Conservation (phyloP, 1,140 invertebrate genomes). For the Ladona fulva region DNA sequence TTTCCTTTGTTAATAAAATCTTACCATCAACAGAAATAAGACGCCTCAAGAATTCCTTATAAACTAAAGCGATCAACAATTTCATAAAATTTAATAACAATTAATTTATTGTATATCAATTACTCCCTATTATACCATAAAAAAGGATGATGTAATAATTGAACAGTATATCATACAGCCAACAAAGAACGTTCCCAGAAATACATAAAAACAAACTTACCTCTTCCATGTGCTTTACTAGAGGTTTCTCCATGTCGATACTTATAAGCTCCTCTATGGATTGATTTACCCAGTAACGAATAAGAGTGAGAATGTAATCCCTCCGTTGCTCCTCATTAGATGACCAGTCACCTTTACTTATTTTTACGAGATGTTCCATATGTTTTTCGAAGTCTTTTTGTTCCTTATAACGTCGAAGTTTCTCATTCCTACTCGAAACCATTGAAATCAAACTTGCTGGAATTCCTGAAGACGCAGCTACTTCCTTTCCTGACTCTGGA, state of each 20-base stretch:
- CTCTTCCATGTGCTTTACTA: slow-evolving; percentile 61
- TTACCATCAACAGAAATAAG: no score
- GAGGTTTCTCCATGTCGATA: slow-evolving; percentile 58
- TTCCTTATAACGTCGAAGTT: slow-evolving; percentile 71
- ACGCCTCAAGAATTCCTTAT: no score
- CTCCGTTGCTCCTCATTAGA: slow-evolving; percentile 70
- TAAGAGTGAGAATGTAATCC: slow-evolving; percentile 69
- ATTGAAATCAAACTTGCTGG: background rate
- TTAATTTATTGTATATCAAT: no score
- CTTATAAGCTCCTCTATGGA: slow-evolving; percentile 69
- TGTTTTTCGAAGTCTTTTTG: slow-evolving; percentile 68
- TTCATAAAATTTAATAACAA: no score
- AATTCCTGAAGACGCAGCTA: background rate
- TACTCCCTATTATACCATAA: no score
- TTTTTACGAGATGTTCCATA: slow-evolving; percentile 48
- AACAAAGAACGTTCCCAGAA: no score
- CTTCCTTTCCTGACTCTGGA: background rate
- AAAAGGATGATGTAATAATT: no score
- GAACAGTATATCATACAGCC: no score
- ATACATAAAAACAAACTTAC: slow-evolving; percentile 18
- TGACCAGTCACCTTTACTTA: slow-evolving; percentile 49
- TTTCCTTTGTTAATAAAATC: no score
- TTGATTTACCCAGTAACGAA: slow-evolving; percentile 64
- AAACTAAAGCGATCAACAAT: no score
- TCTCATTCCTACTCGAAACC: slow-evolving; percentile 46